Base-by-base conservation (phyloP, 2,113 vertebrate genomes). In the Eleginops maclovinus region DNA sequence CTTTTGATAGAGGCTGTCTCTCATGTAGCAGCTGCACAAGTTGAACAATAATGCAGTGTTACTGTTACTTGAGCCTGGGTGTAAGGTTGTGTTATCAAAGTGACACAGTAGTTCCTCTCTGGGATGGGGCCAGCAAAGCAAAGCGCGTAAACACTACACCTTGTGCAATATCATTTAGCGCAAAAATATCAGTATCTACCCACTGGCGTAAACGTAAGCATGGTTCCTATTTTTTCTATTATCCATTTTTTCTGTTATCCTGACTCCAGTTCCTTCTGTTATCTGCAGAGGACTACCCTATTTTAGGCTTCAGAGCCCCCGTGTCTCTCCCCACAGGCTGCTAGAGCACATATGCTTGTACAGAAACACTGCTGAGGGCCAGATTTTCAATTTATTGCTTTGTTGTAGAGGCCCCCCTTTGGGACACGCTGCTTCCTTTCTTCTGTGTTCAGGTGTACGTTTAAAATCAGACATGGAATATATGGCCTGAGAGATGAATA, bases 251-350 rank as follows among this genome's bases (percentile, higher is more conserved):
- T 71, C 21, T 72, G 64, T 71, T 74, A 78, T 83, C 67, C 22
- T 36, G n/a, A 82, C 62, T 84, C 26, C 50, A 59, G 81, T 67
- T 71, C 43, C 53, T 87, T 70, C 19, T 72, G 55, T 79, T 85
- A 79, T 91, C 82, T 83, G 79, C 83, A 0, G 3, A 70, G 78
- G n/a, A 65, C 44, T 62, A 86, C 64, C 71, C 87, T 92, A 91
- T 89, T 92, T 90, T 85, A 78, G 70, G 79, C 82, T 88, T 81
- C 83, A 88, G 83, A 89, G 79, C 79, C 63, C 87, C 70, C 64
- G 12, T 82, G 81, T 80, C 21, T 24, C 66, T 81, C 77, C 77
- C 77, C 86, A 87, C 81, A 89, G 81, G 87, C 89, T 72, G 78
- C 70, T 72, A n/a, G 53, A 84, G 85, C 81, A 72, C 86, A 91